These are phyloP conservation scores for Hylaea fasciaria DNA, from an alignment of 2,888 invertebrate genomes.

Conservation along the genomic window DNA sequence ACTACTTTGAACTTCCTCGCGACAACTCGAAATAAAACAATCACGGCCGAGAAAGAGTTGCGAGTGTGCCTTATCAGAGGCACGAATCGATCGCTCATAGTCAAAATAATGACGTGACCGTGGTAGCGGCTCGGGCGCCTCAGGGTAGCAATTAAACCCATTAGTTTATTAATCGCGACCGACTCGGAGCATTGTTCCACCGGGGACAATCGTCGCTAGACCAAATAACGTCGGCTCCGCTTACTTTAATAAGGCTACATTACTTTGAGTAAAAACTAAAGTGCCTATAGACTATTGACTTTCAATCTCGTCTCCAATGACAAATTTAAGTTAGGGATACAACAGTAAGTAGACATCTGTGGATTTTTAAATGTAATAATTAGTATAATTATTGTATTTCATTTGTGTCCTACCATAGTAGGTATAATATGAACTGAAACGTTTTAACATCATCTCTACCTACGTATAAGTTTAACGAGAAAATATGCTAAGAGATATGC, in stretches of 20 bases:
- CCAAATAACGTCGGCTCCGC: slow-evolving; percentile 75
- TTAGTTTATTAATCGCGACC: slow-evolving; percentile 79
- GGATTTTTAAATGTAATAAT: too few relatives aligned
- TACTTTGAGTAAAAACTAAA: slow-evolving; percentile 62
- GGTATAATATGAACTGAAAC: slow-evolving; percentile 9
- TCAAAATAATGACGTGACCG: slow-evolving; percentile 76
- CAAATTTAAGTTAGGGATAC: slow-evolving; percentile 52
- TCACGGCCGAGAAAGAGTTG: slow-evolving; percentile 44
- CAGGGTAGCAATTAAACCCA: slow-evolving; percentile 71
- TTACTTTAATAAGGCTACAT: slow-evolving; percentile 66
- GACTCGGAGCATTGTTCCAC: slow-evolving; percentile 74
- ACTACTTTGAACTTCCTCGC: slow-evolving; percentile 65
- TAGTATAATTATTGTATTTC: slow-evolving; percentile 11
- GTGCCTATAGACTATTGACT: slow-evolving; percentile 58
- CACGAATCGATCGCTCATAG: slow-evolving; percentile 76
- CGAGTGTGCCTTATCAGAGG: slow-evolving; percentile 76
- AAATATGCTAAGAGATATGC: slow-evolving; percentile 34
- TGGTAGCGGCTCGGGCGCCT: slow-evolving; percentile 47
- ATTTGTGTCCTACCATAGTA: slow-evolving; percentile 10
- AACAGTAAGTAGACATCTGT: slow-evolving; percentile 29
- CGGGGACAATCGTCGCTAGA: slow-evolving; percentile 78
- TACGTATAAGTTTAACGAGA: slow-evolving; percentile 28
- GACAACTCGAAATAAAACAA: slow-evolving; percentile 66
- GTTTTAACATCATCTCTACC: slow-evolving; percentile 13
- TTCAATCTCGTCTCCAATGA: slow-evolving; percentile 53